Evolutionary conservation across 37 sponge, comb jelly and placozoan genomes (phyloP), one percentile per base, ranked within the genome.

Genomic region (Cliona cf. orientalis): DNA sequence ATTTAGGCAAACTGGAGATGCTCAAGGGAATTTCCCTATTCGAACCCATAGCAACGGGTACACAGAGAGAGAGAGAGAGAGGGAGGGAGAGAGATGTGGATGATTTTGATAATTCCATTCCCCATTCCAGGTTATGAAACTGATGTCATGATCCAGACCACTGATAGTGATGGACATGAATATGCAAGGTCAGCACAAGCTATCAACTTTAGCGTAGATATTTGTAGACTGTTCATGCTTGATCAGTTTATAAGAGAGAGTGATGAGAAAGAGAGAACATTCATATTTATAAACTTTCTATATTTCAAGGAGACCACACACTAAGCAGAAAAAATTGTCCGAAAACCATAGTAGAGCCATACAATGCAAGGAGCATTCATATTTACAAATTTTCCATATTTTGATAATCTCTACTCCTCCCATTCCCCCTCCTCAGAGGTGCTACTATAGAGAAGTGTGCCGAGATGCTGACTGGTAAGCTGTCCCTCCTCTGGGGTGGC

Each of bases 361-460:
- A n/a, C n/a, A n/a, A n/a, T n/a, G n/a, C n/a, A n/a, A n/a, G n/a
- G n/a, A n/a, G n/a, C n/a, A n/a, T n/a, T n/a, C n/a, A n/a, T n/a
- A n/a, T n/a, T n/a, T n/a, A n/a, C n/a, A n/a, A n/a, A n/a, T n/a
- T n/a, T n/a, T n/a, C n/a, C n/a, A n/a, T n/a, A n/a, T n/a, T n/a
- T n/a, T n/a, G n/a, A n/a, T n/a, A n/a, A n/a, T n/a, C 44, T 59
- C 11, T 64, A 79, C 81, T 55, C 62, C 39, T 58, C 21, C 60
- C 21, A 5, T 12, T 14, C 21, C 44, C 38, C 28, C 49, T 28
- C 60, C 14, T 55, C 67, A 94, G 91, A 81, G 95, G 91, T 66
- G 88, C 84, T 32, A 84, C 88, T 34, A 14, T 94, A 12, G 95
- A 94, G 84, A 81, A 80, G 31, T 77, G 82, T 23, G 88, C 90